Evolutionary conservation across 1,140 invertebrate genomes (phyloP).

Genomic region (Drosophila kanapiae): DNA sequence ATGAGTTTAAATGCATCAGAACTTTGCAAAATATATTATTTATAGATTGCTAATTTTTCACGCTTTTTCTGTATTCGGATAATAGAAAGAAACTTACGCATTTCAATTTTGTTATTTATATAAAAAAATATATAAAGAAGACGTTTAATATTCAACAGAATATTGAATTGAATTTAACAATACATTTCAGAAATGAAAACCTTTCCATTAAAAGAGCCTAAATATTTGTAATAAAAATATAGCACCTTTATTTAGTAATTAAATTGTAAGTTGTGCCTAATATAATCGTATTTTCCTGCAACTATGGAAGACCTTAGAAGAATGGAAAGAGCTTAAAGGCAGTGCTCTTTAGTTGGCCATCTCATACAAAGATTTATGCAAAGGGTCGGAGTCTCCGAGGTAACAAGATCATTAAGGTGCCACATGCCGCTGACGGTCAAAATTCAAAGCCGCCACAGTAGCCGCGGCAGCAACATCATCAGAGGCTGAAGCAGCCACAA

Average conservation of each 20-base stretch:
- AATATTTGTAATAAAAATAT: no score
- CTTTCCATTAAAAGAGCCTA: no score
- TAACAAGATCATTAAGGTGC: slow-evolving; percentile 82
- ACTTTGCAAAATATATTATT: slow-evolving; percentile 4
- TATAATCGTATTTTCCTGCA: not conserved
- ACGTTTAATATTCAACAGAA: no score
- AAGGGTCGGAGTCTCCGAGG: slow-evolving; percentile 58
- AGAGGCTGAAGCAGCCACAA: slow-evolving; percentile 8
- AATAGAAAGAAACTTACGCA: no score
- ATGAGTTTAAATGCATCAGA: not conserved
- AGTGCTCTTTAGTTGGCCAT: slow-evolving; percentile 61
- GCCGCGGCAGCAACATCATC: slow-evolving; percentile 8
- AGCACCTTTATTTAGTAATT: not conserved
- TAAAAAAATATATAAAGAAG: no score
- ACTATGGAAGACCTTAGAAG: no score
- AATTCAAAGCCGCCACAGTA: slow-evolving; percentile 48
- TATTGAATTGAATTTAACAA: no score
- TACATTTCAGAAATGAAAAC: no score
- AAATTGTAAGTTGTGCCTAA: not conserved
- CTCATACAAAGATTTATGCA: slow-evolving; percentile 42
- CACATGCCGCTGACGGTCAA: slow-evolving; percentile 63
- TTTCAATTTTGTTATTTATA: no score
- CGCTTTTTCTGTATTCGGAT: not conserved
- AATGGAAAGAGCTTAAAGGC: not conserved
- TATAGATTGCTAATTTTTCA: not conserved